Percentiles rank a stretch among this genome's conserved stretches.
Conservation (phyloP, 2,113 vertebrate genomes). For the Rhegmatorhina hoffmannsi region DNA sequence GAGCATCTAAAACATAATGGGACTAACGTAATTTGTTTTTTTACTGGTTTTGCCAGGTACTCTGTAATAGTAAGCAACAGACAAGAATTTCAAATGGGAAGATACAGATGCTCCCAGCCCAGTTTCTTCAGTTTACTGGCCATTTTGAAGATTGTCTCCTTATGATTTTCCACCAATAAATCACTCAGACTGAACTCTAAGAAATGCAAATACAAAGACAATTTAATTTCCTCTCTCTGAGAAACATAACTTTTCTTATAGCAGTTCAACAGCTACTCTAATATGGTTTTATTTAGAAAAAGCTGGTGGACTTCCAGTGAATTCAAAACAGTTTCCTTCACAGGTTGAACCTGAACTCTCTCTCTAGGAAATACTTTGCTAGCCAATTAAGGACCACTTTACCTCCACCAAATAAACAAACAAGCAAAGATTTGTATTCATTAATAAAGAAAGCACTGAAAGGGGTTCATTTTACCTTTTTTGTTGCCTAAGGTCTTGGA, state of each 20-base stretch:
- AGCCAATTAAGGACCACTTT: background rate
- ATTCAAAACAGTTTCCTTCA: background rate
- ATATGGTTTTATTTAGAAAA: background rate
- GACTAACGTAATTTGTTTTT: background rate
- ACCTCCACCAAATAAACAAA: background rate
- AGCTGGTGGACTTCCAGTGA: background rate
- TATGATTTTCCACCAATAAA: background rate
- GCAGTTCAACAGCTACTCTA: background rate
- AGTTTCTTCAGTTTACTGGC: background rate
- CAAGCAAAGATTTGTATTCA: background rate
- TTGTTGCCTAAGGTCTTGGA: background rate
- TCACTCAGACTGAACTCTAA: background rate
- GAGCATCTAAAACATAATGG: constrained; percentile 19
- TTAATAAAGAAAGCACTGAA: background rate
- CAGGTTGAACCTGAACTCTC: background rate
- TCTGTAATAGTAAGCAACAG: background rate
- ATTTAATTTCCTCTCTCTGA: background rate
- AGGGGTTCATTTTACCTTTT: background rate
- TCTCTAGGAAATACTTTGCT: background rate
- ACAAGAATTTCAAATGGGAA: background rate
- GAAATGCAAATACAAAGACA: background rate
- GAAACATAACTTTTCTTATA: background rate
- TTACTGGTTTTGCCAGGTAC: background rate
- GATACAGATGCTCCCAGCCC: background rate
- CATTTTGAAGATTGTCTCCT: background rate